phyloP scores from a whole-genome alignment of 2,113 vertebrate species.

The Apteryx owenii region DNA sequence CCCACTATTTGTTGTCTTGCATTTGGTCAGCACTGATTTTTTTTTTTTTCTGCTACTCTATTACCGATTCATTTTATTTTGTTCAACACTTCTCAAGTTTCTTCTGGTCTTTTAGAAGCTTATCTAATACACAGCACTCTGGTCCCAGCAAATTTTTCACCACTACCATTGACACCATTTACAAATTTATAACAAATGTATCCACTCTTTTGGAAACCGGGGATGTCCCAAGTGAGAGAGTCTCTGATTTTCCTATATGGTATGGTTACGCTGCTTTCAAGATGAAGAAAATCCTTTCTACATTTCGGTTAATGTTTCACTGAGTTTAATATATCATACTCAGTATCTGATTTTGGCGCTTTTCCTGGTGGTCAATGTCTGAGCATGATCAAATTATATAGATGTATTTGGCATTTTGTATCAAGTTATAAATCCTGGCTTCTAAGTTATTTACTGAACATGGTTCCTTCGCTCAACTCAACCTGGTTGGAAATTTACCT shows the following conservation, averaged over 20 bases:
- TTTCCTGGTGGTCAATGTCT: neutral
- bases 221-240: neutral
- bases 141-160: fast-evolving
- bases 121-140: neutral
- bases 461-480: neutral
- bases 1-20: neutral
- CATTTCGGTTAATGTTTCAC: neutral
- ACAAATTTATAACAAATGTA: neutral
- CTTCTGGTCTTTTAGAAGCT: neutral
- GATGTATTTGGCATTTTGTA: neutral
- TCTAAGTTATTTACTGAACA: neutral
- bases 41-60: neutral
- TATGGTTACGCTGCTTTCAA: neutral
- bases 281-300: neutral
- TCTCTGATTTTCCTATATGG: neutral
- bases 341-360: neutral
- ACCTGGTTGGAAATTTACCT: neutral
- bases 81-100: neutral
- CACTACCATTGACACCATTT: neutral
- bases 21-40: neutral
- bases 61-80: neutral
- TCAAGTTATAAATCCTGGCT: neutral
- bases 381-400: neutral
- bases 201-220: neutral
- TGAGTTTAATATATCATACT: neutral